phyloP scores from a whole-genome alignment of 2,888 invertebrate species.

The Hyppa rectilinea region DNA sequence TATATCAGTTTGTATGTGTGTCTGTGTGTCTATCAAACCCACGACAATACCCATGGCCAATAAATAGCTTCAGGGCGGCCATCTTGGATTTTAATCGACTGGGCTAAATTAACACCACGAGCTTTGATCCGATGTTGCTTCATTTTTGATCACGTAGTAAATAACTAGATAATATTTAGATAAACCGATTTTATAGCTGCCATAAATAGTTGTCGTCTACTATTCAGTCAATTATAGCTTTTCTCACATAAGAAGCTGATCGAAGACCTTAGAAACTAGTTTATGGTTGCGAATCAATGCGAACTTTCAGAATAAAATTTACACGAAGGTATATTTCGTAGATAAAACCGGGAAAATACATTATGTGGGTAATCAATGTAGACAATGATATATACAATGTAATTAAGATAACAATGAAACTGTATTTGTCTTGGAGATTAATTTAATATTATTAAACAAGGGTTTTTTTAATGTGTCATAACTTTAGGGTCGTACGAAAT shows the following conservation, averaged over 20 bases:
- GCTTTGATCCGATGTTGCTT: constrained; percentile 19
- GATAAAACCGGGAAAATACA: constrained; percentile 19
- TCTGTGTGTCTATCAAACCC: constrained; percentile 22
- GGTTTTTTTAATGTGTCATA: too few species aligned
- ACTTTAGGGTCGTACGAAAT: too few species aligned
- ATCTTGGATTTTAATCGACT: constrained; percentile 36
- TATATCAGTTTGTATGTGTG: constrained; percentile 38
- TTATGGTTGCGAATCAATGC: too few species aligned
- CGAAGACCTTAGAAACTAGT: neutral
- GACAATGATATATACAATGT: neutral
- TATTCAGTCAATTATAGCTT: neutral
- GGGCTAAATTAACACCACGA: constrained; percentile 14
- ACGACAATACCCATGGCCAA: constrained; percentile 20
- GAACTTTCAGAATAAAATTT: too few species aligned
- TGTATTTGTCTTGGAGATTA: constrained; percentile 30
- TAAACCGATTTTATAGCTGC: neutral
- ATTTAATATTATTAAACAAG: neutral
- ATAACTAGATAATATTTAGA: neutral
- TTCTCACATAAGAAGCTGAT: neutral
- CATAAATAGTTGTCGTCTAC: neutral
- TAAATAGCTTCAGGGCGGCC: constrained; percentile 31
- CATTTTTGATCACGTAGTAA: neutral
- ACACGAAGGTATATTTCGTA: neutral
- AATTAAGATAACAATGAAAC: constrained; percentile 33
- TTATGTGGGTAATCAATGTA: neutral